phyloP scores from a whole-genome alignment of 2,113 vertebrate genomes.

The Leucoraja erinaceus region DNA sequence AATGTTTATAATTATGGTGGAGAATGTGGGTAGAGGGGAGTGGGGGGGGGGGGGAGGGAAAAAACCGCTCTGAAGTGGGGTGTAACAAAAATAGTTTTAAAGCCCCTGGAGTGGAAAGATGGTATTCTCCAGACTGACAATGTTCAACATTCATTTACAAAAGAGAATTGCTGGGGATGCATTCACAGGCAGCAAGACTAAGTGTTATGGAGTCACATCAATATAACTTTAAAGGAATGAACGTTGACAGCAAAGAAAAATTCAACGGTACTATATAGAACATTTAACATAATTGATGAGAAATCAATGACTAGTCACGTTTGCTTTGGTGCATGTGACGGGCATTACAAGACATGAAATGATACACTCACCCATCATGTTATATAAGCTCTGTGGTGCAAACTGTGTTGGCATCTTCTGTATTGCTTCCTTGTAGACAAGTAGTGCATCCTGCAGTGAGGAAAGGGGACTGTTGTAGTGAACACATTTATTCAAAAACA shows the following conservation, averaged over 20 bases:
- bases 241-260: too few relatives aligned
- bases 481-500: neutral
- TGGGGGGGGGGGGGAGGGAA: too few relatives aligned
- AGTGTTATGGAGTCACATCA: too few relatives aligned
- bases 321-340: neutral
- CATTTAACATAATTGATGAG: too few relatives aligned
- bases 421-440: conserved; percentile 88
- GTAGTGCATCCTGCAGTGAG: conserved; percentile 77
- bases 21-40: too few relatives aligned
- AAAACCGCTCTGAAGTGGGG: too few relatives aligned
- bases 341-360: conserved; percentile 32
- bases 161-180: neutral
- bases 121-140: neutral
- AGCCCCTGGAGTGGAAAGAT: neutral
- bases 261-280: too few relatives aligned
- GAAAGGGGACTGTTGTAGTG: conserved; percentile 38
- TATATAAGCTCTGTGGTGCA: conserved; percentile 96
- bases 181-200: too few relatives aligned
- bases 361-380: conserved; percentile 92
- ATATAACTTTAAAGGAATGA: too few relatives aligned
- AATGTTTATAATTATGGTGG: too few relatives aligned
- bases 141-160: neutral
- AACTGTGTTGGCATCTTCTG: conserved; percentile 97
- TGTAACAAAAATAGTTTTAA: too few relatives aligned
- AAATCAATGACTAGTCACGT: neutral